A percentile compares a stretch with the other conserved stretches of the same genome.
These are phyloP conservation scores for Drosophila dives DNA, from an alignment of 2,888 invertebrate species.

Conservation along the genomic window DNA sequence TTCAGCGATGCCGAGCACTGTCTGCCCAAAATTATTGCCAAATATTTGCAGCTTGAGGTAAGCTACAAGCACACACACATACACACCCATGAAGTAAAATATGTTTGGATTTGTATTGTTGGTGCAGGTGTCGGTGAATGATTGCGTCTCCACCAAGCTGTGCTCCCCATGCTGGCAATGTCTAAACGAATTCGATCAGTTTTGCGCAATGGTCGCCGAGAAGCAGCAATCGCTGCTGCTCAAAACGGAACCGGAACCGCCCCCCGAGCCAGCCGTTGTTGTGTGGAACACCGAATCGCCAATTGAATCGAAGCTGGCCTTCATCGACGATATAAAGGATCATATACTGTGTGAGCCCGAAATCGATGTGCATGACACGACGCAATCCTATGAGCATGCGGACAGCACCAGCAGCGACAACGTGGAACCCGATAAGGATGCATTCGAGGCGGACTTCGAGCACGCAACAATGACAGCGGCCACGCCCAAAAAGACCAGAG, in stretches of 20 bases:
- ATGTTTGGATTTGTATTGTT: neutral
- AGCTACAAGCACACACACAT: neutral
- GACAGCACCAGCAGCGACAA: constrained; percentile 10
- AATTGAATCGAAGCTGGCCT: constrained; percentile 51
- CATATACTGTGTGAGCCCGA: constrained; percentile 74
- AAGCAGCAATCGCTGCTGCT: constrained; percentile 63
- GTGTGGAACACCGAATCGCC: constrained; percentile 58
- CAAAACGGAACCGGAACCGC: constrained; percentile 63
- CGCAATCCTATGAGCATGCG: constrained; percentile 11
- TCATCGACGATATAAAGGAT: constrained; percentile 67
- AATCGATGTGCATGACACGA: constrained; percentile 58
- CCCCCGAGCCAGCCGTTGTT: constrained; percentile 57
- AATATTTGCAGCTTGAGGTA: constrained; percentile 51
- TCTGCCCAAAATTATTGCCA: constrained; percentile 55
- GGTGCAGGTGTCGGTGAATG: constrained; percentile 50
- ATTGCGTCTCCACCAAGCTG: constrained; percentile 61
- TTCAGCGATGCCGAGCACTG: constrained; percentile 48
- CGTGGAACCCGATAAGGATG: constrained; percentile 4
- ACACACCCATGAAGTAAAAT: neutral
- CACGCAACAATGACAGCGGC: neutral
- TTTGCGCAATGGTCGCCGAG: constrained; percentile 64
- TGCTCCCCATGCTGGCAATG: constrained; percentile 61
- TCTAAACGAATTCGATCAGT: constrained; percentile 62
- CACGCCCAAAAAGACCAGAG: constrained; percentile 28
- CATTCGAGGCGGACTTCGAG: constrained; percentile 22